Evolutionary conservation across 2,797 vertebrate genomes (phyloP).

Genomic region (Aplochiton taeniatus): DNA sequence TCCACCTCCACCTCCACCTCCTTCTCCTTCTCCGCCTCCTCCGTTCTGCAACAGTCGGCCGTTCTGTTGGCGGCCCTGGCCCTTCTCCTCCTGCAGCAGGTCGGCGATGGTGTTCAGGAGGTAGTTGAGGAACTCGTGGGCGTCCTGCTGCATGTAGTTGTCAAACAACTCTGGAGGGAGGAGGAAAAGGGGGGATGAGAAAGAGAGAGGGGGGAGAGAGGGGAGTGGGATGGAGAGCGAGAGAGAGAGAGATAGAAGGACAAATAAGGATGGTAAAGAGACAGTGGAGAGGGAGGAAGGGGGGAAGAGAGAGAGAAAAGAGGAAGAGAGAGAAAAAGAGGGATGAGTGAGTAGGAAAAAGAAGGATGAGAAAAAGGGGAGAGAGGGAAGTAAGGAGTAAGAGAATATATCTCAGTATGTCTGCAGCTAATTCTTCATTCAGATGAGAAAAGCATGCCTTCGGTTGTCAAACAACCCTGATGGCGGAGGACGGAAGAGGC

Average conservation of each 20-base stretch:
- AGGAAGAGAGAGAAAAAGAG: neutral
- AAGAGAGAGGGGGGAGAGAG: neutral
- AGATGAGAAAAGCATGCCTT: no score
- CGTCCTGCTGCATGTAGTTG: conserved; percentile 95
- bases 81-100: conserved; percentile 90
- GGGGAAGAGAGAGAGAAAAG: neutral
- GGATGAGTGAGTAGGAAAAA: no score
- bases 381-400: neutral
- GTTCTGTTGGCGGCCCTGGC: conserved; percentile 89
- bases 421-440: no score
- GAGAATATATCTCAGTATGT: no score
- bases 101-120: conserved; percentile 93
- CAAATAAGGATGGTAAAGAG: no score
- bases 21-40: conserved; percentile 69
- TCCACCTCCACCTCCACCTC: conserved; percentile 67
- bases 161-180: conserved; percentile 84
- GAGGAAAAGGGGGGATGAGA: neutral
- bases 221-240: neutral
- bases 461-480: no score
- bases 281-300: neutral
- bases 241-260: neutral
- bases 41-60: conserved; percentile 87
- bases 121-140: conserved; percentile 93
- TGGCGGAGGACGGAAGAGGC: conserved; percentile 3
- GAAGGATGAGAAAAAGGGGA: neutral